These are phyloP conservation scores for Hemibagrus guttatus DNA, from an alignment of 2,797 vertebrate species.

Conservation along the genomic window DNA sequence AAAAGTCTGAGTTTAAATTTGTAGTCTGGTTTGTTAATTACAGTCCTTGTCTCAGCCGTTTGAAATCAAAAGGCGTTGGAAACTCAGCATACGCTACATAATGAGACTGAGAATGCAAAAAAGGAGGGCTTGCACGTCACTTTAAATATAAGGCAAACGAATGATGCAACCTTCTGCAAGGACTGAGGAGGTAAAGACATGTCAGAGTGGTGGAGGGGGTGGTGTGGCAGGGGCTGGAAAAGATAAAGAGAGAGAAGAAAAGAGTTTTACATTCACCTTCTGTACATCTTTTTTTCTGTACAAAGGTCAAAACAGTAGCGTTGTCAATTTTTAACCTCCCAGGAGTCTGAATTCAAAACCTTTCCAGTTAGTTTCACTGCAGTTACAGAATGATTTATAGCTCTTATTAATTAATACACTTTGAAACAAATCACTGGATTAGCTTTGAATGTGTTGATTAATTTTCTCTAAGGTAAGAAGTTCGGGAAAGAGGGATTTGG, in stretches of 20 bases:
- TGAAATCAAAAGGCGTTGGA: background rate
- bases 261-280: background rate
- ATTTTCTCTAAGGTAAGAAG: background rate
- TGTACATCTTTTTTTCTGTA: background rate
- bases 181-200: background rate
- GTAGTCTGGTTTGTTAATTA: background rate
- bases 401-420: background rate
- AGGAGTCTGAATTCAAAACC: background rate
- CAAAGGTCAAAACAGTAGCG: background rate
- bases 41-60: background rate
- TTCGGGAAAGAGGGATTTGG: background rate
- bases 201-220: background rate
- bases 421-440: background rate
- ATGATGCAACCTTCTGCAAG: constrained; percentile 45
- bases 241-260: background rate
- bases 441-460: background rate
- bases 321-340: background rate
- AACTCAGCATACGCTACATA: background rate
- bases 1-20: background rate
- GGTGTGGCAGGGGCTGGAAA: background rate
- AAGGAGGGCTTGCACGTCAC: constrained; percentile 12
- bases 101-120: background rate
- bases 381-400: background rate
- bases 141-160: constrained; percentile 29
- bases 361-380: background rate